Evolutionary conservation across 30 jellyfish, hydroid and myxozoan genomes (phyloP), one percentile per base, ranked within the genome.

Genomic region (Turritopsis rubra): DNA sequence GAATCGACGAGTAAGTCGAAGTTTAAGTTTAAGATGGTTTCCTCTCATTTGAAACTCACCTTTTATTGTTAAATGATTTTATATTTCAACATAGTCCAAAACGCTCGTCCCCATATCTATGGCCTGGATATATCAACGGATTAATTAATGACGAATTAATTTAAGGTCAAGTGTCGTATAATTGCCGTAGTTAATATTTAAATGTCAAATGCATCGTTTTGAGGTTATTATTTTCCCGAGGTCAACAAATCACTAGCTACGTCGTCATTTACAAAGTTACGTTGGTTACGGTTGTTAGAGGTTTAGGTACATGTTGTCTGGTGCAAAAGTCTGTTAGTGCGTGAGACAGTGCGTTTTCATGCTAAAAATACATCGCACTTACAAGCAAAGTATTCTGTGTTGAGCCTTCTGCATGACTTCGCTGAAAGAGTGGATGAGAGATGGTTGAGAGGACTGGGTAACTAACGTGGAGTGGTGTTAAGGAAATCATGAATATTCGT

Each of bases 61-160:
- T 0, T 23, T n/a, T 7, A 68, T 68, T 68, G 4, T 23, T 27
- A n/a, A 18, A 60, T 22, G 31, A n/a, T 9, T n/a, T 68, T 68
- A 68, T 7, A 68, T 68, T 27, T 68, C 77, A 27, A 68, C 77
- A 68, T 68, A 68, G 19, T 68, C 77, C 77, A 68, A 68, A 68
- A n/a, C 77, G 19, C 77, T 23, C 28, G 77, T 27, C 16, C 30
- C 77, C 30, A 68, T n/a, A 27, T 68, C 30, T 68, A 68, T 9
- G n/a, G 30, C 19, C 77, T 68, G 9, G 16, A 68, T n/a, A 68
- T 27, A 68, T n/a, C 60, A 41, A 41, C 9, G 60, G 60, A 41
- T 13, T 5, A 41, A 41, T 41, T 41, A 41, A 3, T 41, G 13
- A 41, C 5, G 5, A 41, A 41, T 41, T 41, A 41, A 41, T 13